Evolutionary conservation across 2,888 invertebrate species (phyloP).

Genomic region (Lampropteryx suffumata): DNA sequence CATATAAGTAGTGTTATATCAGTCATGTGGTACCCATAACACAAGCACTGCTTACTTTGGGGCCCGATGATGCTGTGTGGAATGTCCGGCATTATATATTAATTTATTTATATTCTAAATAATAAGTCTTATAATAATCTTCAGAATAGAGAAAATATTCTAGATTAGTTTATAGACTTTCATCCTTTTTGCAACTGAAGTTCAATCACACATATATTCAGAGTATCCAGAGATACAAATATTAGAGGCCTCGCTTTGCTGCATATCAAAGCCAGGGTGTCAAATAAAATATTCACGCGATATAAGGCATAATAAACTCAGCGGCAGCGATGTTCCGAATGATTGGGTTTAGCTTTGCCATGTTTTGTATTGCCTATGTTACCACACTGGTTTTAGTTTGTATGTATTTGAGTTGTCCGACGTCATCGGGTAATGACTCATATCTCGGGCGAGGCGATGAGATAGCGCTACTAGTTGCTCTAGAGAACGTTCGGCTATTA

Average conservation of each 20-base stretch:
- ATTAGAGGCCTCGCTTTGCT: not conserved
- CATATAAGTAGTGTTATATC: too few species aligned
- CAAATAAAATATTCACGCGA: slow-evolving; percentile 32
- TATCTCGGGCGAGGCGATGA: slow-evolving; percentile 42
- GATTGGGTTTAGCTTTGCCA: slow-evolving; percentile 28
- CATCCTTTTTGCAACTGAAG: not conserved
- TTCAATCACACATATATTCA: not conserved
- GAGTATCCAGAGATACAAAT: slow-evolving; percentile 4
- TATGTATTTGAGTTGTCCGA: slow-evolving; percentile 29
- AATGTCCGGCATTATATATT: too few species aligned
- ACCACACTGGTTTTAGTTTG: slow-evolving; percentile 22
- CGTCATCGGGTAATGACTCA: slow-evolving; percentile 59
- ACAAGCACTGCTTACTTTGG: too few species aligned
- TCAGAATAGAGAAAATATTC: too few species aligned
- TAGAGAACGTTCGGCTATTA: slow-evolving; percentile 60
- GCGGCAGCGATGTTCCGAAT: slow-evolving; percentile 15
- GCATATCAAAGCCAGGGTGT: slow-evolving; percentile 8
- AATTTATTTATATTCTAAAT: too few species aligned
- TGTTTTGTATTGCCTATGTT: slow-evolving; percentile 26
- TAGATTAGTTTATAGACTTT: too few species aligned
- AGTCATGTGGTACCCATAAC: too few species aligned
- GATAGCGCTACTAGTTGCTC: slow-evolving; percentile 49
- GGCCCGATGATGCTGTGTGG: too few species aligned
- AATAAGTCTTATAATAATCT: too few species aligned
- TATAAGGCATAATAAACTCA: slow-evolving; percentile 20